Evolutionary conservation across 1,140 invertebrate species (phyloP).

Genomic region (Augochlora pura): DNA sequence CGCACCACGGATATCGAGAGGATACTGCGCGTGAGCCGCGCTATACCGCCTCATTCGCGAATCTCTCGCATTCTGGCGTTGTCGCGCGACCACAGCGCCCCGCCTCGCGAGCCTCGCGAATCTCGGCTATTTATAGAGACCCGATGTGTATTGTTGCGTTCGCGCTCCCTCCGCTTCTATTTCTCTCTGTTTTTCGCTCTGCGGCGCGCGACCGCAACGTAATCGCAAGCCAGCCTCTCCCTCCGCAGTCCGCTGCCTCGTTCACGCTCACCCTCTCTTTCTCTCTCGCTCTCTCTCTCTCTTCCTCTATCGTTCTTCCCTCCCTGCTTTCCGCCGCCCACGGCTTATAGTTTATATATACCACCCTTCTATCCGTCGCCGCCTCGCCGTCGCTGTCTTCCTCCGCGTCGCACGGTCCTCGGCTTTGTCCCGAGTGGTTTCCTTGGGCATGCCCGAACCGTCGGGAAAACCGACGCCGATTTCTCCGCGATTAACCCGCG

Average conservation of each 20-base stretch:
- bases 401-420: neutral
- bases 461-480: too few relatives aligned
- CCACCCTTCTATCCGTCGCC: neutral
- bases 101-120: conserved; percentile 13
- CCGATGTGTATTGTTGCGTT: conserved; percentile 51
- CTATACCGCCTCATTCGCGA: conserved; percentile 17
- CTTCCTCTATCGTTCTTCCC: too few relatives aligned
- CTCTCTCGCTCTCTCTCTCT: too few relatives aligned
- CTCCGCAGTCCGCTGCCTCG: too few relatives aligned
- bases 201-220: neutral
- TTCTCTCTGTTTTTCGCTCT: conserved; percentile 2
- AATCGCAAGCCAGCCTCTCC: neutral
- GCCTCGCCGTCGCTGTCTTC: neutral
- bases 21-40: conserved; percentile 19
- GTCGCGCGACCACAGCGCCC: conserved; percentile 35
- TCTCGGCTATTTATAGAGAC: conserved; percentile 60
- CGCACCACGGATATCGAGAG: neutral
- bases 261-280: too few relatives aligned
- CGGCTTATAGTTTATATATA: neutral
- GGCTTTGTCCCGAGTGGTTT: neutral
- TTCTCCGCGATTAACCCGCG: too few relatives aligned
- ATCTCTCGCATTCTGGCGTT: conserved; percentile 15
- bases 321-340: neutral
- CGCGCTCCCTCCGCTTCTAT: conserved; percentile 12
- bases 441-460: neutral